Evolutionary conservation across 2,888 invertebrate genomes (phyloP), one percentile per base, ranked within the genome.

Genomic region (Ellobium chinense): DNA sequence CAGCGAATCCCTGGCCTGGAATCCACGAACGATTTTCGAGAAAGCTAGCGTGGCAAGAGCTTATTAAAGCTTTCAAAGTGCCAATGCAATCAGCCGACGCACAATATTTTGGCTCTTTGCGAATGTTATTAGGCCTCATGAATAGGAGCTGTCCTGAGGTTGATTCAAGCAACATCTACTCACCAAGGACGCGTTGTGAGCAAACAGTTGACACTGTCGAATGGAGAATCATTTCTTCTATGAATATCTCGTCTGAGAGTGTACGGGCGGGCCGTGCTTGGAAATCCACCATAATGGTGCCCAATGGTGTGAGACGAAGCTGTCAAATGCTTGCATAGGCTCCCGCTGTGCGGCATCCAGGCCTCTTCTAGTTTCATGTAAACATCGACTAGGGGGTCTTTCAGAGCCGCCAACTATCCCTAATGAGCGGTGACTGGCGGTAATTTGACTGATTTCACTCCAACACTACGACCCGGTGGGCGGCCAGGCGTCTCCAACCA

Each of bases 301-400:
- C 81, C 81, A 83, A 81, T 83, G 81, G 83, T 63, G 78, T 81
- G 75, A 81, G 79, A 83, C 83, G 75, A 46, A 77, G 72, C 81
- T 83, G 83, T 81, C 83, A 83, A 81, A 81, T 78, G 78, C 75
- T 78, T 81, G 78, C 83, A 83, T 78, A 81, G 81, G 63, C 75
- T 46, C 81, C 80, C 72, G 79, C 78, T 81, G 83, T 27, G 83
- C 31, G 68, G 74, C 29, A 58, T 58, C 80, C 74, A 73, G 65
- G n/a, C 68, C 60, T 74, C 62, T 80, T 68, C 80, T 27, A 73
- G 66, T 66, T 62, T 66, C 80, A 80, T 80, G 80, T 80, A 80
- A 80, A 80, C 80, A 80, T 60, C 74, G 27, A 68, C 80, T 65
- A 74, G 80, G 74, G 74, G 74, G 80, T 74, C 80, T 80, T 80